Percentiles rank a stretch among this genome's conserved stretches.
Evolutionary conservation across 2,113 vertebrate genomes (phyloP).

Genomic region (Phylloscopus trochilus): DNA sequence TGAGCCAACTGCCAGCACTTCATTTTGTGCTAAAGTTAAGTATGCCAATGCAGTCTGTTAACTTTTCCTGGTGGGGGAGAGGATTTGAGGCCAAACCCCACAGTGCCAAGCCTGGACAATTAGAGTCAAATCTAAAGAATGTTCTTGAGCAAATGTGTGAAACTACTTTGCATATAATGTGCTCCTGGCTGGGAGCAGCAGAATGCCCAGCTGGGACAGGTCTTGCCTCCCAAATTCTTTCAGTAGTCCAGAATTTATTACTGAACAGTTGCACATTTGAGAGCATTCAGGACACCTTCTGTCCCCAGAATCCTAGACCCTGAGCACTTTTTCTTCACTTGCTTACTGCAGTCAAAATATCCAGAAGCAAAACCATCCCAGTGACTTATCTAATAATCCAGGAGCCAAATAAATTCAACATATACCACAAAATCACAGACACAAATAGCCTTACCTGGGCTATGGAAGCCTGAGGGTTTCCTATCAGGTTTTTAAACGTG

Average conservation of each 20-base stretch:
- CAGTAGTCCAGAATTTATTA: not conserved
- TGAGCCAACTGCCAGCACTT: not conserved
- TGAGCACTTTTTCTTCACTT: not conserved
- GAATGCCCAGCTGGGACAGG: not conserved
- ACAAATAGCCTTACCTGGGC: constrained; percentile 79
- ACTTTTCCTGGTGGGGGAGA: fast-evolving
- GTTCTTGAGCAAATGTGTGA: not conserved
- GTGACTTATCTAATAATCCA: not conserved
- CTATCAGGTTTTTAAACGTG: constrained; percentile 84
- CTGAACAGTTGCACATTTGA: not conserved
- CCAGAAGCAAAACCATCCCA: not conserved
- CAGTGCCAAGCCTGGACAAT: not conserved
- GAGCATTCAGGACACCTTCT: not conserved
- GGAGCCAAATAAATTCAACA: not conserved
- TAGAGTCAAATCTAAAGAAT: not conserved
- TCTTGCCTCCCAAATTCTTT: not conserved
- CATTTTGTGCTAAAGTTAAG: not conserved
- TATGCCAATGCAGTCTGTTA: not conserved
- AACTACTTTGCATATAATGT: not conserved
- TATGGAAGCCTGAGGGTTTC: constrained; percentile 91
- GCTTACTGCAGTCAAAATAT: not conserved
- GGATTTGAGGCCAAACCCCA: not conserved
- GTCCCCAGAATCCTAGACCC: not conserved
- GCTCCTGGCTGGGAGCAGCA: not conserved
- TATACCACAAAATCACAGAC: not conserved